Base-by-base conservation (phyloP, 2,888 invertebrate genomes). In the Eupithecia dodoneata region DNA sequence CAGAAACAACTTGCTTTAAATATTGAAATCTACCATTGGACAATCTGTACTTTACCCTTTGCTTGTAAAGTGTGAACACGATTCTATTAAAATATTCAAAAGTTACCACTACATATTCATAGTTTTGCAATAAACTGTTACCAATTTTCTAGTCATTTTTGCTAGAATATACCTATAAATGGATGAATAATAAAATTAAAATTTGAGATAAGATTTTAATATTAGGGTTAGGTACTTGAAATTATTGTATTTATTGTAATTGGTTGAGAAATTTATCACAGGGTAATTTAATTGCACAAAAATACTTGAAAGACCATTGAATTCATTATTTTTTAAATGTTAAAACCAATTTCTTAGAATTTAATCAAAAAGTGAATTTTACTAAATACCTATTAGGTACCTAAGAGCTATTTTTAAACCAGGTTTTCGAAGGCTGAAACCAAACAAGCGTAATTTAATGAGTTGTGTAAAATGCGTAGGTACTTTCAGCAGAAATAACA, bases 111-210 rank as follows among this genome's bases (percentile, higher is more conserved):
- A 9, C 2, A n/a, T 18, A 59, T 63, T 63, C 63, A 30, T 30
- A 12, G 41, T 15, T 42, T 66, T 42, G 41, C n/a, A 69, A 63
- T 45, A 18, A 72, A 63, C 13, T 63, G 45, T 59, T 72, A 45
- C 63, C 72, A 63, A 59, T 63, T 63, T 41, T 63, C 45, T 55
- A 70, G 59, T 59, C 71, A 72, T 72, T 72, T 10, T 52, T 42
- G 42, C 70, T 70, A 66, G 47, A 65, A 63, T 74, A 73, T 69
- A n/a, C 1, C n/a, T 69, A 45, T 44, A 42, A 44, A 44, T 67
- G 18, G 7, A 44, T 69, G n/a, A 44, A 69, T n/a, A n/a, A 44
- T 41, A 65, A 18, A 65, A 41, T 65, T 30, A 65, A 18, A 65
- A 65, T n/a, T 18, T 18, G 9, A 4, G 63, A 30, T 63, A 63